Percentiles rank a stretch among this genome's conserved stretches.
phyloP scores from a whole-genome alignment of 2,888 invertebrate species.

The Caenorhabditis sp. region DNA sequence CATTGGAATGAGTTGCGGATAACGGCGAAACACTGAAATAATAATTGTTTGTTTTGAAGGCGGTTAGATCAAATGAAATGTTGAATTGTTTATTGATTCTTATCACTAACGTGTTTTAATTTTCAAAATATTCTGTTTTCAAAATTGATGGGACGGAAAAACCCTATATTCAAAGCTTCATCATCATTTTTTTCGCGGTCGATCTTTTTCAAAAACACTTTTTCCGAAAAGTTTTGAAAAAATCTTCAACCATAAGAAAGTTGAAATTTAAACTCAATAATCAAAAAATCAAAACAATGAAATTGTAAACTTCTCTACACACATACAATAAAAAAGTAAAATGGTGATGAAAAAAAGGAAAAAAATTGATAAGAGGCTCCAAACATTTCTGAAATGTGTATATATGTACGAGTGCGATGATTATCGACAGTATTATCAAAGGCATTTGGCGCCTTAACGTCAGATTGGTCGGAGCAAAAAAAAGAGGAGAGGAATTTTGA shows the following conservation, averaged over 20 bases:
- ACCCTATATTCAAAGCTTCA: no score
- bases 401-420: neutral
- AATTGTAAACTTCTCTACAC: neutral
- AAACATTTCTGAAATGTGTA: neutral
- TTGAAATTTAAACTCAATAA: neutral
- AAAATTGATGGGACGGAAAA: no score
- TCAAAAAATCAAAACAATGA: neutral
- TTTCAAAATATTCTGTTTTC: no score
- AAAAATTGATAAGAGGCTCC: neutral
- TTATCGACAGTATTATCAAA: neutral
- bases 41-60: neutral
- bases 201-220: no score
- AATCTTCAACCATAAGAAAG: no score
- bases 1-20: constrained; percentile 26
- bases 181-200: no score
- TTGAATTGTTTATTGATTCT: neutral
- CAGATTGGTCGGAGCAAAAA: neutral
- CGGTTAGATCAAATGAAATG: neutral
- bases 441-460: neutral
- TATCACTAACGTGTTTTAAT: no score
- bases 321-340: neutral
- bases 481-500: neutral
- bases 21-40: constrained; percentile 34
- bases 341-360: neutral
- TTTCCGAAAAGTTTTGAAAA: no score